Percentiles rank a stretch among this genome's conserved stretches.
These are phyloP conservation scores for Samia ricini DNA, from an alignment of 1,140 invertebrate genomes.

Conservation along the genomic window DNA sequence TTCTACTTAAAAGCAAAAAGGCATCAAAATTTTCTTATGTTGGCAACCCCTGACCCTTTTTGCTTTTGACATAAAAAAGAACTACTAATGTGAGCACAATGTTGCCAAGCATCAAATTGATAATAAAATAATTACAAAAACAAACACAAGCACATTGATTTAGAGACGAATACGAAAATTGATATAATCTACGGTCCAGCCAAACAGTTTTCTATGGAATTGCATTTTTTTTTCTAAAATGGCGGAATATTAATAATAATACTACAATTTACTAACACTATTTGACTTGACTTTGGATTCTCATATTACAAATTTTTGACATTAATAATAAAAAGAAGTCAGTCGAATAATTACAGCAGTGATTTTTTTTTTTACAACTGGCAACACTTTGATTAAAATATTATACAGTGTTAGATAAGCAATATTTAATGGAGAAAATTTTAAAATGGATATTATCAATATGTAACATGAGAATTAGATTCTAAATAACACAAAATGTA, in stretches of 20 bases:
- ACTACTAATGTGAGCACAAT: conserved; percentile 71
- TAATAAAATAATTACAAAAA: conserved; percentile 65
- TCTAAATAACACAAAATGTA: conserved; percentile 10
- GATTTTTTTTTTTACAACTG: not conserved
- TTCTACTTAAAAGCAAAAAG: conserved; percentile 67
- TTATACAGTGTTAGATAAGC: too few relatives aligned
- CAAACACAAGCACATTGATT: conserved; percentile 67
- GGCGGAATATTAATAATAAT: not conserved
- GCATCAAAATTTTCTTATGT: conserved; percentile 26
- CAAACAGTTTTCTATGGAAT: not conserved
- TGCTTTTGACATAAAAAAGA: conserved; percentile 49
- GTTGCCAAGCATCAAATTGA: conserved; percentile 77
- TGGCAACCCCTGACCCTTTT: conserved; percentile 44
- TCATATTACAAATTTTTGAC: conserved; percentile 28
- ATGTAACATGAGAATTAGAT: conserved; percentile 20
- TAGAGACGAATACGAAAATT: conserved; percentile 46
- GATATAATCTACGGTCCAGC: conserved; percentile 19
- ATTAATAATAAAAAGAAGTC: not conserved
- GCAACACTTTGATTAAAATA: too few relatives aligned
- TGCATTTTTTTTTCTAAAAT: not conserved
- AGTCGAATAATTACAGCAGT: not conserved
- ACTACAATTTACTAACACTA: not conserved
- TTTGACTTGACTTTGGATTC: conserved; percentile 18
- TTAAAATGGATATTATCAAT: conserved; percentile 16
- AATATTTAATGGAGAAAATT: too few relatives aligned